Evolutionary conservation across 1,140 invertebrate species (phyloP), one percentile per base, ranked within the genome.

Genomic region (Euborellia annulipes): DNA sequence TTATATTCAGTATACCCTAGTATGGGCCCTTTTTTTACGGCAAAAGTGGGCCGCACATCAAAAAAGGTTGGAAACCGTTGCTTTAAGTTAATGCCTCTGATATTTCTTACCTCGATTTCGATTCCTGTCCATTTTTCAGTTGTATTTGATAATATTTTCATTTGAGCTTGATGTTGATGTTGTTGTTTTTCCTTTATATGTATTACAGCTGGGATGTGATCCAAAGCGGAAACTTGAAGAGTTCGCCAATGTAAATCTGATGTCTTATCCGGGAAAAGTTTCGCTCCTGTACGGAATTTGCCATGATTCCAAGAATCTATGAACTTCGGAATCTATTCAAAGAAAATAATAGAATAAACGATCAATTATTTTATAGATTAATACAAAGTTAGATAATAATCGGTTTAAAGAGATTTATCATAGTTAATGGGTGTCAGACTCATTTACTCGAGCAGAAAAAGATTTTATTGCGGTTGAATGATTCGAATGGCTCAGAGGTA

Each of bases 301-400:
- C 66, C 67, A 19, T 65, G 59, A 3, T 67, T 67, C 77, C 78
- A 83, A 34, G 71, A 74, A 52, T 81, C 70, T 7, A 80, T 59
- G 41, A 71, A 62, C 53, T 64, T 59, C 0, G 74, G 70, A 32
- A 72, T 55, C 20, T 72, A 61, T n/a, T n/a, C n/a, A n/a, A n/a
- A n/a, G n/a, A n/a, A n/a, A n/a, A n/a, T n/a, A n/a, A n/a, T n/a
- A n/a, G n/a, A n/a, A n/a, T n/a, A n/a, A n/a, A n/a, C n/a, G n/a
- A n/a, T n/a, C n/a, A n/a, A n/a, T n/a, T n/a, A n/a, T n/a, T n/a
- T n/a, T n/a, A n/a, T n/a, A n/a, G n/a, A n/a, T n/a, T n/a, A n/a
- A n/a, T n/a, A n/a, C n/a, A n/a, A n/a, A n/a, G n/a, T n/a, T n/a
- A n/a, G n/a, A n/a, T n/a, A n/a, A n/a, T n/a, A n/a, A n/a, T n/a